Evolutionary conservation across 2,888 invertebrate genomes (phyloP).

Genomic region (Erebia epiphron): DNA sequence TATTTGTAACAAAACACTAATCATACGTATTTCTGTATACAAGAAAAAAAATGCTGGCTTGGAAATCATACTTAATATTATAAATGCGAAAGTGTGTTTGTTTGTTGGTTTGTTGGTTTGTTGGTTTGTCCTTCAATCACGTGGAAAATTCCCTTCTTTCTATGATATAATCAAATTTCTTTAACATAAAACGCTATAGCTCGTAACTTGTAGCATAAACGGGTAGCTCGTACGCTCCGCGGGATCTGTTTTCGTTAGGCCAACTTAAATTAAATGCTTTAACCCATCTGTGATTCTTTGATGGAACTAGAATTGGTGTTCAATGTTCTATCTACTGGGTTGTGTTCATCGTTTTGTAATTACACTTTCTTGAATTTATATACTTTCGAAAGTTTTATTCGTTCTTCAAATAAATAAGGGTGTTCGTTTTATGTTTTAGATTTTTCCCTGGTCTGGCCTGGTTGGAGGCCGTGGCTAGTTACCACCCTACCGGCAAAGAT

Average conservation of each 20-base stretch:
- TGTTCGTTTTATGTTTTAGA: too few relatives aligned
- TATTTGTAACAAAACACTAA: slow-evolving; percentile 22
- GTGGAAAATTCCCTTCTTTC: too few relatives aligned
- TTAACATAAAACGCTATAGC: slow-evolving; percentile 21
- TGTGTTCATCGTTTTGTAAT: slow-evolving; percentile 28
- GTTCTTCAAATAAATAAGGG: too few relatives aligned
- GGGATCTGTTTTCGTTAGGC: slow-evolving; percentile 75
- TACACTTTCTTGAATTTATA: slow-evolving; percentile 8
- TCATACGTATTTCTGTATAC: too few relatives aligned
- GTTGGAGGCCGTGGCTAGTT: too few relatives aligned
- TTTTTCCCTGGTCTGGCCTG: too few relatives aligned
- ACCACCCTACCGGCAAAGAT: too few relatives aligned
- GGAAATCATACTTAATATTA: too few relatives aligned
- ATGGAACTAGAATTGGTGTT: slow-evolving; percentile 61
- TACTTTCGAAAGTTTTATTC: background rate
- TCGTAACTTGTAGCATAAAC: slow-evolving; percentile 39
- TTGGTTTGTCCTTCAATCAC: too few relatives aligned
- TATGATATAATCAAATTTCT: background rate
- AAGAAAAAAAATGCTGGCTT: too few relatives aligned
- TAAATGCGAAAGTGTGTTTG: too few relatives aligned
- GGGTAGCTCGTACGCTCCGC: slow-evolving; percentile 50
- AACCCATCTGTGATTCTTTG: slow-evolving; percentile 61
- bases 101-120: too few relatives aligned
- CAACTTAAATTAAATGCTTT: slow-evolving; percentile 78
- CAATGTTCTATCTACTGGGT: slow-evolving; percentile 36